Percentiles rank a stretch among this genome's conserved stretches.
phyloP scores from a whole-genome alignment of 2,113 vertebrate genomes.

The Ictalurus furcatus region DNA sequence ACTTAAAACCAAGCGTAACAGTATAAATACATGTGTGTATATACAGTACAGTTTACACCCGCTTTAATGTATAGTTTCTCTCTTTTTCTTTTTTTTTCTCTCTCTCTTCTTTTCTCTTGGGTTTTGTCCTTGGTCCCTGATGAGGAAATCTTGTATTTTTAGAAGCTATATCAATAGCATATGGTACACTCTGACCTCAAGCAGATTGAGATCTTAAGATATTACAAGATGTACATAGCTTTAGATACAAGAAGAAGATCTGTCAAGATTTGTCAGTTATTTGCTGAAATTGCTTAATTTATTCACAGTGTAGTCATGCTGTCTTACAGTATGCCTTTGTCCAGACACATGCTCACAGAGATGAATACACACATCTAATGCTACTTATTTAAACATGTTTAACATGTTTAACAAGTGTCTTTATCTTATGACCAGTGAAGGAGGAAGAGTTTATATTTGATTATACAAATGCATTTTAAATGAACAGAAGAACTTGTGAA shows the following conservation, averaged over 20 bases:
- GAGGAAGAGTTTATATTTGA: neutral
- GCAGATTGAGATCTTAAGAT: conserved; percentile 51
- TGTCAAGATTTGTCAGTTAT: neutral
- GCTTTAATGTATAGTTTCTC: neutral
- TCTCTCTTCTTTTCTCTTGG: conserved; percentile 13
- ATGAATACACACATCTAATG: neutral
- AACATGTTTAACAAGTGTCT: neutral
- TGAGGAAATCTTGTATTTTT: conserved; percentile 75
- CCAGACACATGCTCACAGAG: neutral
- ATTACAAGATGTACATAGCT: conserved; percentile 1
- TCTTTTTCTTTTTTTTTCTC: neutral
- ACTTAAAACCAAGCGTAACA: neutral
- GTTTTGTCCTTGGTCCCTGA: conserved; percentile 61
- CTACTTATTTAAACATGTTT: neutral
- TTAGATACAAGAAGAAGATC: neutral
- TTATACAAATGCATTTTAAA: conserved; percentile 34
- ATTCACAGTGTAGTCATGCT: neutral
- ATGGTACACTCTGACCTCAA: conserved; percentile 71
- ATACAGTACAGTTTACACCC: neutral
- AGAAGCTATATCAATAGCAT: conserved; percentile 73
- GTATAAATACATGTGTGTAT: neutral
- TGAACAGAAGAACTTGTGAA: conserved; percentile 41
- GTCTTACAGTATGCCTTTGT: neutral
- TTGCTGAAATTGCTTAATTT: neutral
- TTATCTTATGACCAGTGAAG: neutral